These are phyloP conservation scores for Belonocnema kinseyi DNA, from an alignment of 1,140 invertebrate species.

Conservation along the genomic window DNA sequence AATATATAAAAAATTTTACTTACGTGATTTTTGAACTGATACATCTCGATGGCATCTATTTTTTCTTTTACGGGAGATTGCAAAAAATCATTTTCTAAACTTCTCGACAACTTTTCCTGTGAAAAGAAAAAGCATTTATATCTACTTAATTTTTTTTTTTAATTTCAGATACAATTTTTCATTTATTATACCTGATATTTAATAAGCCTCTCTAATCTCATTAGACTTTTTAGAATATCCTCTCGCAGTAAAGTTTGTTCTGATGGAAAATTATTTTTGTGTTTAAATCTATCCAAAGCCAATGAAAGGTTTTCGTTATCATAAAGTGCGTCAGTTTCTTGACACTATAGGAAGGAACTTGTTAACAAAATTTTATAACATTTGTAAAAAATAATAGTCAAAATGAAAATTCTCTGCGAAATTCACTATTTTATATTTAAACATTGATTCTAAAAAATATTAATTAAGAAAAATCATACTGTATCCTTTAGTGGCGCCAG, in stretches of 20 bases:
- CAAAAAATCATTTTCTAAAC: neutral
- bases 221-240: conserved; percentile 6
- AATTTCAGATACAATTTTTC: neutral
- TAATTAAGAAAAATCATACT: neutral
- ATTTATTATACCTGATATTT: neutral
- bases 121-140: neutral
- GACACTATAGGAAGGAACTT: neutral
- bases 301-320: conserved; percentile 24
- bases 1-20: neutral
- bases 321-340: conserved; percentile 9
- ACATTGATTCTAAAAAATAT: neutral
- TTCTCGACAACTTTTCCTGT: neutral
- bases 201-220: conserved; percentile 18
- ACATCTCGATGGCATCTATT: conserved; percentile 5
- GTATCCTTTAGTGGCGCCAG: neutral
- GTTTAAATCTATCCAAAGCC: conserved; percentile 23
- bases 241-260: conserved; percentile 18
- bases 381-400: neutral
- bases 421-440: neutral
- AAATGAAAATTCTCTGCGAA: neutral
- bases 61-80: neutral
- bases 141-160: neutral
- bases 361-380: no score
- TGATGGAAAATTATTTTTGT: conserved; percentile 20
- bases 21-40: conserved; percentile 3